phyloP scores from a whole-genome alignment of 2,113 vertebrate species.

The Thalassarche chlororhynchos region DNA sequence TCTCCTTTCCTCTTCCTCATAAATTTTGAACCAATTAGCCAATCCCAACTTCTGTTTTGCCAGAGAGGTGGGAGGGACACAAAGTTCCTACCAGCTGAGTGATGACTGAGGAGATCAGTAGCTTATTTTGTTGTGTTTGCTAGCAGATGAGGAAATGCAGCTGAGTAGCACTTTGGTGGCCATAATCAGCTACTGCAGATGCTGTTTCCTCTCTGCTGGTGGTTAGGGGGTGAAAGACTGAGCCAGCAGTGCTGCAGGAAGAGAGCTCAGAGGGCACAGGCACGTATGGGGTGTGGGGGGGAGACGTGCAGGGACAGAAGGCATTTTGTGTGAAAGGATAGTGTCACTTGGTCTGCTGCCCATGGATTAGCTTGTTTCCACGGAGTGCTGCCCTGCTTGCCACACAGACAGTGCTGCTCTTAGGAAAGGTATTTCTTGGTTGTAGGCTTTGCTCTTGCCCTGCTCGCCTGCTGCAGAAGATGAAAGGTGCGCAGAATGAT shows the following conservation, averaged over 20 bases:
- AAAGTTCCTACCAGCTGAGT: neutral
- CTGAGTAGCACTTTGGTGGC: neutral
- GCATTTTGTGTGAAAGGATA: neutral
- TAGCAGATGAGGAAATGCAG: neutral
- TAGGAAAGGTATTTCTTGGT: neutral
- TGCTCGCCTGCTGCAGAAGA: neutral
- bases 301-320: neutral
- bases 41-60: neutral
- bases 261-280: neutral
- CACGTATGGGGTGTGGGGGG: fast-evolving
- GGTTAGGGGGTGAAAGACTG: neutral
- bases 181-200: neutral
- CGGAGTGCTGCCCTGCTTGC: neutral
- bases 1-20: neutral
- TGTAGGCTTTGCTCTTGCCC: neutral
- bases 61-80: neutral
- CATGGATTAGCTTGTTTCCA: neutral
- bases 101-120: neutral
- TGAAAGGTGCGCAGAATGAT: neutral
- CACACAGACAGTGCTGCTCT: neutral
- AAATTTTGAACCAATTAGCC: neutral
- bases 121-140: neutral
- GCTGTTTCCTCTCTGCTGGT: neutral
- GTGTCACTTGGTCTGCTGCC: neutral
- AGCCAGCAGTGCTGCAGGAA: neutral